phyloP scores from a whole-genome alignment of 1,140 invertebrate genomes.

The Andricus grossulariae region DNA sequence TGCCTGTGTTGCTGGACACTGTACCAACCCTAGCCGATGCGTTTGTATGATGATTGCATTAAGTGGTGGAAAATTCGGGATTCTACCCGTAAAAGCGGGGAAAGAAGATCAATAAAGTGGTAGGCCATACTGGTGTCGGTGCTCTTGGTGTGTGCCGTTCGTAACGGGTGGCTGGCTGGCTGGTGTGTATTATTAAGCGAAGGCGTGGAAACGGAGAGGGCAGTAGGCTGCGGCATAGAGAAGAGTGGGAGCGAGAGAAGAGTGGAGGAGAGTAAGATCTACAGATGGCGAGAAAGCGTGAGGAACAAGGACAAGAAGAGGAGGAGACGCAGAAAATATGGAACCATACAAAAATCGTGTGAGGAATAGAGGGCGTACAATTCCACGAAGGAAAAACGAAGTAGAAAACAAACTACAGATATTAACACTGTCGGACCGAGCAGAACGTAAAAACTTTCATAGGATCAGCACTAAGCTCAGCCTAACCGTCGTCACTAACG shows the following conservation, averaged over 20 bases:
- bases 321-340: slow-evolving; percentile 32
- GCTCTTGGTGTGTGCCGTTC: slow-evolving; percentile 50
- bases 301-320: slow-evolving; percentile 39
- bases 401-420: slow-evolving; percentile 11
- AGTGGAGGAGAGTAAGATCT: slow-evolving; percentile 41
- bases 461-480: not conserved
- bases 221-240: slow-evolving; percentile 51
- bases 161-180: slow-evolving; percentile 58
- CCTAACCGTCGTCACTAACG: too few relatives aligned
- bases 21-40: slow-evolving; percentile 52
- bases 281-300: slow-evolving; percentile 51
- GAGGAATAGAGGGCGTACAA: slow-evolving; percentile 29
- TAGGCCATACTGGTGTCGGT: slow-evolving; percentile 61
- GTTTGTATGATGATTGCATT: slow-evolving; percentile 66
- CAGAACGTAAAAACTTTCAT: slow-evolving; percentile 21
- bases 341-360: slow-evolving; percentile 30
- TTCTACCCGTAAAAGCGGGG: slow-evolving; percentile 69
- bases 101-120: slow-evolving; percentile 73
- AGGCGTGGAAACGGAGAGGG: slow-evolving; percentile 64
- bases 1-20: not conserved
- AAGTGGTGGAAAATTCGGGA: slow-evolving; percentile 72
- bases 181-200: slow-evolving; percentile 71
- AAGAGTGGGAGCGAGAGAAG: slow-evolving; percentile 44
- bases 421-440: slow-evolving; percentile 39
- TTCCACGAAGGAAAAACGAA: slow-evolving; percentile 15